phyloP scores from a whole-genome alignment of 2,888 invertebrate genomes.

The Lepas anatifera region DNA sequence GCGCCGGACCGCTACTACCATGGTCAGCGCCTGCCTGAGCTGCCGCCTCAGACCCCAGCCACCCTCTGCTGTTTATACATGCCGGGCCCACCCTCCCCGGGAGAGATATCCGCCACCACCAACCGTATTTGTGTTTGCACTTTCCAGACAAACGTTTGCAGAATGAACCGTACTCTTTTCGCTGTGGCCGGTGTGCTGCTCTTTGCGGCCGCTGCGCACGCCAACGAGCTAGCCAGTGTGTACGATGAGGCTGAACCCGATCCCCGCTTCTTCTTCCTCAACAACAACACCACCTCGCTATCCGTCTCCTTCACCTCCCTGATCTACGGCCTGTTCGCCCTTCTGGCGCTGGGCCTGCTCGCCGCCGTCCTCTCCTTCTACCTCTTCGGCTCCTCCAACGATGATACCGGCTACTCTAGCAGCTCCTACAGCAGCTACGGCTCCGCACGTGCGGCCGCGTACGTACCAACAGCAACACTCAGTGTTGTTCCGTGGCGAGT shows the following conservation, averaged over 20 bases:
- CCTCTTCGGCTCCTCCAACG: not conserved
- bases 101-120: not conserved
- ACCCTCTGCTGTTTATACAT: not conserved
- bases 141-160: not conserved
- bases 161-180: conserved; percentile 6
- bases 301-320: not conserved
- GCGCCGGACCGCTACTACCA: not conserved
- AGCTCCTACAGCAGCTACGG: not conserved
- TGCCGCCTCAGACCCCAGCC: not conserved
- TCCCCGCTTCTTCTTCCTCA: conserved; percentile 18
- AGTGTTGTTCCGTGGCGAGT: too few species aligned
- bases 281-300: conserved; percentile 1
- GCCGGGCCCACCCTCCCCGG: not conserved
- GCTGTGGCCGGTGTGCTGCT: not conserved
- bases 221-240: not conserved
- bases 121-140: not conserved
- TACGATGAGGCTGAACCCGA: conserved; percentile 18
- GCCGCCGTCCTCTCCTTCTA: not conserved
- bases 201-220: not conserved
- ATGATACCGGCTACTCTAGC: not conserved
- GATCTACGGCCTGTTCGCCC: not conserved
- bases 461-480: not conserved
- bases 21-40: not conserved
- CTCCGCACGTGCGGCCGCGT: not conserved
- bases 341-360: not conserved